Evolutionary conservation across 2,888 invertebrate species (phyloP).

Genomic region (Tinea trinotella): DNA sequence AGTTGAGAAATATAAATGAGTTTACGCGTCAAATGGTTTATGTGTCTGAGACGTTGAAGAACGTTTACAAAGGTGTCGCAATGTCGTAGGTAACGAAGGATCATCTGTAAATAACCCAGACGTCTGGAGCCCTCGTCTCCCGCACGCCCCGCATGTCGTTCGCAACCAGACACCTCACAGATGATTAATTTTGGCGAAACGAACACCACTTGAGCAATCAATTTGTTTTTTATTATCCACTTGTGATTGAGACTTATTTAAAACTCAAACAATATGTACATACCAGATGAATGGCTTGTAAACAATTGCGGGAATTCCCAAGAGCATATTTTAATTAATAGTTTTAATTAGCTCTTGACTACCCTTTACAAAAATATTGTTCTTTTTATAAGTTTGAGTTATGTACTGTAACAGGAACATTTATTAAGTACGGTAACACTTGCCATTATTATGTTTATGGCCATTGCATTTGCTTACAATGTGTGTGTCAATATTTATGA

Average conservation of each 20-base stretch:
- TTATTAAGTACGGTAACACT: too few species aligned
- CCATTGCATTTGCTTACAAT: not conserved
- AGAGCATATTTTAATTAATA: too few species aligned
- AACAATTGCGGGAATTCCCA: too few species aligned
- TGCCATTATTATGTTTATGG: not conserved
- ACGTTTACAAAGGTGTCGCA: constrained; percentile 8
- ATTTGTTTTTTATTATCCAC: not conserved
- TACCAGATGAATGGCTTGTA: too few species aligned
- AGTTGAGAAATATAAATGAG: too few species aligned
- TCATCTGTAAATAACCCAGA: constrained; percentile 14
- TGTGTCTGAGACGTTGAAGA: constrained; percentile 3
- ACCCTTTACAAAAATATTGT: too few species aligned
- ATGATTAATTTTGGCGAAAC: constrained; percentile 23
- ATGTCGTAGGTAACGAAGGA: constrained; percentile 4
- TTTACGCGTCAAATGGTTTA: not conserved
- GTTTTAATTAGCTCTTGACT: too few species aligned
- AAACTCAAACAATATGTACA: too few species aligned
- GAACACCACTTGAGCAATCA: not conserved
- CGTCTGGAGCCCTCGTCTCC: constrained; percentile 4
- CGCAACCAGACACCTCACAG: constrained; percentile 21
- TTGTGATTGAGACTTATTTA: too few species aligned
- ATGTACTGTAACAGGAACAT: too few species aligned
- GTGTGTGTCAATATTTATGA: not conserved
- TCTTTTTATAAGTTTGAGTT: too few species aligned
- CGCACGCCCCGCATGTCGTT: constrained; percentile 6